These are phyloP conservation scores for Rhogogaster chlorosoma DNA, from an alignment of 2,888 invertebrate species.

Conservation along the genomic window DNA sequence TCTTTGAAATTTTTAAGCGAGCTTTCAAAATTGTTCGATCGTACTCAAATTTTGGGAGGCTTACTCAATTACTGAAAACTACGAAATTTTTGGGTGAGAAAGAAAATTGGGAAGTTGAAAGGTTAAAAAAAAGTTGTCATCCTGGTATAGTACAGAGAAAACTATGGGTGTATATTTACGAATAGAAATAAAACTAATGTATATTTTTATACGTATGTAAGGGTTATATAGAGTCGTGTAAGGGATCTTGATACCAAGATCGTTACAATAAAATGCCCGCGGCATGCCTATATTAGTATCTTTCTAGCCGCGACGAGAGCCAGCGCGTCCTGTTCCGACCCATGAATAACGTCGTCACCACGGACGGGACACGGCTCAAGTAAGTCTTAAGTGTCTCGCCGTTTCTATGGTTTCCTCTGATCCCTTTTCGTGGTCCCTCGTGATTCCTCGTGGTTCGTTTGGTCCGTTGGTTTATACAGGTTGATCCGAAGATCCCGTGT, in stretches of 20 bases:
- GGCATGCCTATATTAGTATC: slow-evolving; percentile 74
- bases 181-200: background rate
- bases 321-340: slow-evolving; percentile 88
- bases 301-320: slow-evolving; percentile 85
- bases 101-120: too few relatives aligned
- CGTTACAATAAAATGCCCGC: slow-evolving; percentile 60
- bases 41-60: too few relatives aligned
- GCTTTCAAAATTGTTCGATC: too few relatives aligned
- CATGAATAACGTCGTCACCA: slow-evolving; percentile 86
- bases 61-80: too few relatives aligned
- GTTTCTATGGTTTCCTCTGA: slow-evolving; percentile 59
- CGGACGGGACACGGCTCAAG: slow-evolving; percentile 85
- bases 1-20: too few relatives aligned
- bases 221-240: background rate
- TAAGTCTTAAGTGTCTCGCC: slow-evolving; percentile 80
- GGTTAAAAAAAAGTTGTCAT: too few relatives aligned
- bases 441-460: slow-evolving; percentile 41
- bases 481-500: background rate
- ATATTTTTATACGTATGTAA: background rate
- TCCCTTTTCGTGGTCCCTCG: slow-evolving; percentile 37
- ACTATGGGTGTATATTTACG: background rate
- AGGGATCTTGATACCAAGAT: slow-evolving; percentile 33
- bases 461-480: background rate
- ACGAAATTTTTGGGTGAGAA: too few relatives aligned
- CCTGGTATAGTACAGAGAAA: background rate